Evolutionary conservation across 2,888 invertebrate genomes (phyloP).

Genomic region (Venusia cambrica): DNA sequence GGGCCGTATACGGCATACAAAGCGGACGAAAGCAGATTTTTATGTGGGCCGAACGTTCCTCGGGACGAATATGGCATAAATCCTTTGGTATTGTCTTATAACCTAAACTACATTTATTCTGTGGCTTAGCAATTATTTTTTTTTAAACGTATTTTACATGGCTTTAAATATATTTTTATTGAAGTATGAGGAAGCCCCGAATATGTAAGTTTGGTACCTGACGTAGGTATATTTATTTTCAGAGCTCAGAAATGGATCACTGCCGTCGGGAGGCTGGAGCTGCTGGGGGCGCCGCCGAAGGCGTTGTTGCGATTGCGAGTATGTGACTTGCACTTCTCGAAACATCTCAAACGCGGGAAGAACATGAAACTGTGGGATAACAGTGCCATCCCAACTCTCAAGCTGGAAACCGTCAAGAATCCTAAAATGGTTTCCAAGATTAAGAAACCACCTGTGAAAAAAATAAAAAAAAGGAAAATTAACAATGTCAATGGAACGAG

Average conservation of each 20-base stretch:
- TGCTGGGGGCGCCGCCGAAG: slow-evolving; percentile 10
- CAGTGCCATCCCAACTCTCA: slow-evolving; percentile 16
- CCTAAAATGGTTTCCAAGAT: background rate
- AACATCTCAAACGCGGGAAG: slow-evolving; percentile 9
- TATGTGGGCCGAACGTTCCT: too few relatives aligned
- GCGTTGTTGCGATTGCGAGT: slow-evolving; percentile 14
- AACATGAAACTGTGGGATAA: slow-evolving; percentile 14
- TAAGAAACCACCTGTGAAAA: slow-evolving; percentile 4
- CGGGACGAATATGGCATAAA: too few relatives aligned
- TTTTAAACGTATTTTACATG: too few relatives aligned
- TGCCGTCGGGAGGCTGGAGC: slow-evolving; percentile 11
- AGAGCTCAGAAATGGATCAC: slow-evolving; percentile 19
- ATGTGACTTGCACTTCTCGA: slow-evolving; percentile 17
- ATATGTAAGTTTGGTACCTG: too few relatives aligned
- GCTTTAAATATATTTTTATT: too few relatives aligned
- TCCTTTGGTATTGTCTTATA: too few relatives aligned
- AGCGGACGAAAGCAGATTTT: too few relatives aligned
- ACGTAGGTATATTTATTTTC: slow-evolving; percentile 8
- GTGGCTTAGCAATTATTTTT: too few relatives aligned
- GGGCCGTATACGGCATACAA: too few relatives aligned
- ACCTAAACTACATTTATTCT: too few relatives aligned
- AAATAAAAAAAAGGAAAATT: slow-evolving; percentile 4
- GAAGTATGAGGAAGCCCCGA: too few relatives aligned
- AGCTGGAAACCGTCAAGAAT: slow-evolving; percentile 7
- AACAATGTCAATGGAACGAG: slow-evolving; percentile 3